Base-by-base conservation (phyloP, 1,140 invertebrate species). In the Eriosoma lanigerum region DNA sequence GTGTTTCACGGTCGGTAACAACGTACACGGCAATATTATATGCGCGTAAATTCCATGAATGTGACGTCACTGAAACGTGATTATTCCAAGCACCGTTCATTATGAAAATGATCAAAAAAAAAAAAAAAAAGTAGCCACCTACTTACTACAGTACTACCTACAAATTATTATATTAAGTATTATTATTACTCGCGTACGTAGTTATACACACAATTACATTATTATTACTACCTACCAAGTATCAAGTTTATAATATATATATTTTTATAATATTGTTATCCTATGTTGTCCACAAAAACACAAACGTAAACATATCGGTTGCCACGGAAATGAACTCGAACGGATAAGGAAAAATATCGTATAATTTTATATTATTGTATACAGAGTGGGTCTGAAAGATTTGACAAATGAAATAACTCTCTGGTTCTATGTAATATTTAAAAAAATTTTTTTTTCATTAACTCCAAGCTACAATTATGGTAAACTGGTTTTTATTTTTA, bases 11-110 rank as follows among this genome's bases (percentile, higher is more conserved):
- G 29, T 60, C 54, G 32, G 13, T 38, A 17, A 58, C 32, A 54
- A 76, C 46, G 58, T 58, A 58, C 29, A 44, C 52, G 10, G 13
- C 29, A 21, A 48, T 15, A 19, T 2, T 19, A 44, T 19, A 29
- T 32, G 38, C 29, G 26, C 10, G 68, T 72, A 38, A 4, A 38
- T 38, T 4, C 3, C 8, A 38, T 38, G 3, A 38, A 58, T 32
- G 32, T 76, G 73, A 76, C 73, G 52, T 76, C 73, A 76, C 26
- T 26, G n/a, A 76, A 76, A 76, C 54, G 73, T 76, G 29, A 81
- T 72, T 81, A 66, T 66, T 66, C n/a, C 3, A 32, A 15, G 17
- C 19, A 46, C 64, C 32, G 13, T 10, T 10, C 12, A 66, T 66
- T 29, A 38, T 44, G 12, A 46, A 66, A 66, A 66, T 44, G 21